phyloP scores from a whole-genome alignment of 2,888 invertebrate genomes.

The Silvanus unidentatus region DNA sequence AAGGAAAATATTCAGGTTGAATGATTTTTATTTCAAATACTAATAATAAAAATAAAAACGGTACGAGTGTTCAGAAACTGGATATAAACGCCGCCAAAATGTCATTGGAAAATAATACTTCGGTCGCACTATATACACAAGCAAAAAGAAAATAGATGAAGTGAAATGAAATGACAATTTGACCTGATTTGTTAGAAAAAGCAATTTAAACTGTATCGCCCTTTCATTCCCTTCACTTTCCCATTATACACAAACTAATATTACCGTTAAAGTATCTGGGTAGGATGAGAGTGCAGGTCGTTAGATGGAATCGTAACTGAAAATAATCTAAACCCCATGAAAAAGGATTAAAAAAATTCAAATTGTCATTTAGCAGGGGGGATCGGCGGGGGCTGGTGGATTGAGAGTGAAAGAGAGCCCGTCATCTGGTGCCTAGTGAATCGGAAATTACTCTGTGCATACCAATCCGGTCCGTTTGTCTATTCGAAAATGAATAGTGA shows the following conservation, averaged over 20 bases:
- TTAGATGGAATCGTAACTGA: slow-evolving; percentile 1
- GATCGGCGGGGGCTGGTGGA: slow-evolving; percentile 16
- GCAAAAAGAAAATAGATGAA: neutral
- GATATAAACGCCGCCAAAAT: no score
- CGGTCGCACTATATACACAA: no score
- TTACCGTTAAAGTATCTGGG: no score
- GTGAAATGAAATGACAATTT: slow-evolving; percentile 4
- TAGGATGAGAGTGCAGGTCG: neutral
- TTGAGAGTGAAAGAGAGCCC: slow-evolving; percentile 8
- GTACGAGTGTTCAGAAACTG: no score
- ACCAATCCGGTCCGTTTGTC: slow-evolving; percentile 16
- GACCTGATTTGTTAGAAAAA: slow-evolving; percentile 5
- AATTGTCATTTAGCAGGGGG: slow-evolving; percentile 25
- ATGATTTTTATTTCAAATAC: no score
- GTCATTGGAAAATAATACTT: no score
- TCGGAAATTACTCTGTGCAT: slow-evolving; percentile 25
- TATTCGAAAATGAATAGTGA: slow-evolving; percentile 27
- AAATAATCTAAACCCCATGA: slow-evolving; percentile 18
- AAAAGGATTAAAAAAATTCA: slow-evolving; percentile 27
- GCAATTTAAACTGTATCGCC: slow-evolving; percentile 2
- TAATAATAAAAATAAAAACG: no score
- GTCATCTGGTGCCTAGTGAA: slow-evolving; percentile 27
- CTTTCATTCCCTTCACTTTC: no score
- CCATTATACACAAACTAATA: no score
- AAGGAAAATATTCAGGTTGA: no score